Base-by-base conservation (phyloP, 2,797 vertebrate genomes). In the Apogon talboti region DNA sequence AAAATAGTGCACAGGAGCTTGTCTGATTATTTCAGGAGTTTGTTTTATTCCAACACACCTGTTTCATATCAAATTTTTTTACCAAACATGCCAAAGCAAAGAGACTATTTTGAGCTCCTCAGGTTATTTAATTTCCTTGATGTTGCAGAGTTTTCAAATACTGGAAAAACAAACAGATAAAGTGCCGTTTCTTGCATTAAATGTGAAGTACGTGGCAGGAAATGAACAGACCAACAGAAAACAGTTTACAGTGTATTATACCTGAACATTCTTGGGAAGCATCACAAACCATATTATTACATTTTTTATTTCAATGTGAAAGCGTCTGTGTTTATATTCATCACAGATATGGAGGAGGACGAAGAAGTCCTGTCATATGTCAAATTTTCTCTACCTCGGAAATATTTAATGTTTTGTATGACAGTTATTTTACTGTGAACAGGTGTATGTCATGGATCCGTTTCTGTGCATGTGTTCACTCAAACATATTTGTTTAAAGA, bases 151-250 rank as follows among this genome's bases (percentile, higher is more conserved):
- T 13, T 10, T 4, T 42, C 14, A 56, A n/a, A 21, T 3, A 61
- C 3, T 35, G 47, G 7, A n/a, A 6, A 9, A 19, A 16, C 45
- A 19, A n/a, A 4, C 18, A 57, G 56, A 75, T 78, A 85, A 90
- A 89, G 84, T 89, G 85, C 84, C 45, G 50, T 69, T 87, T 76
- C 72, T 81, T 48, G 59, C 43, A 48, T 55, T 43, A 35, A 65
- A 50, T 3, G 11, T 1, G 57, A 62, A 37, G 8, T 2, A 41
- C 59, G 63, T 4, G 10, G 15, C 18, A 77, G 44, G 47, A 66
- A 41, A 58, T 41, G n/a, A 50, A 64, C 6, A 5, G 0, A 50
- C 4, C 11, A 7, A 55, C 19, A 45, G n/a, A 57, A 28, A 45
- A 8, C 2, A 0, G 12, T 47, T 38, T 76, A 62, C 62, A 84